These are phyloP conservation scores for Epinephelus awoara DNA, from an alignment of 2,797 vertebrate species.

Conservation along the genomic window DNA sequence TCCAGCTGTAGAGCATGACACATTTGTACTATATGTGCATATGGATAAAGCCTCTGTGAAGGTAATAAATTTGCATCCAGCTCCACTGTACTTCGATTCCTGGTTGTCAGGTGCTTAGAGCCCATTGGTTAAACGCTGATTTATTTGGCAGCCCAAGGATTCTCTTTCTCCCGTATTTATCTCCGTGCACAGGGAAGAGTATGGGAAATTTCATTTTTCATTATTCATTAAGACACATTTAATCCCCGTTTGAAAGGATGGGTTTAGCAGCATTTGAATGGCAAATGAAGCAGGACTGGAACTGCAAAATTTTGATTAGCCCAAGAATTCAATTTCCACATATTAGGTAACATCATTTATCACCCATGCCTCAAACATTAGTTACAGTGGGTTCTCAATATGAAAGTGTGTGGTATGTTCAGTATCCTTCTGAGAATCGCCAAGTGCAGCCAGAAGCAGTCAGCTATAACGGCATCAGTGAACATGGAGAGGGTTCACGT, in stretches of 20 bases:
- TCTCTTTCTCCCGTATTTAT: slow-evolving; percentile 49
- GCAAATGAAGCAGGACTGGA: slow-evolving; percentile 60
- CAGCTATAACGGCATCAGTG: slow-evolving; percentile 6
- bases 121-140: slow-evolving; percentile 52
- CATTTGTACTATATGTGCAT: slow-evolving; percentile 22
- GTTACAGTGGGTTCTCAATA: slow-evolving; percentile 16
- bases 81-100: slow-evolving; percentile 35
- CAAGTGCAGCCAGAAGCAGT: background rate
- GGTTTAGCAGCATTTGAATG: slow-evolving; percentile 56
- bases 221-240: slow-evolving; percentile 62
- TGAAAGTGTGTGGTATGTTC: slow-evolving; percentile 7
- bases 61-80: slow-evolving; percentile 35
- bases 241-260: slow-evolving; percentile 58
- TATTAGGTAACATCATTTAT: slow-evolving; percentile 46
- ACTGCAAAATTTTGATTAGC: slow-evolving; percentile 66
- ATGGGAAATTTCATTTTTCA: slow-evolving; percentile 53
- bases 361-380: slow-evolving; percentile 39
- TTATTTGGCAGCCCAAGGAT: slow-evolving; percentile 50
- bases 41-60: slow-evolving; percentile 29
- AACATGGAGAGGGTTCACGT: slow-evolving; percentile 18
- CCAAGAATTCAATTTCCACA: slow-evolving; percentile 55
- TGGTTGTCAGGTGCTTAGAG: slow-evolving; percentile 41
- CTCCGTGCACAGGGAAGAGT: slow-evolving; percentile 41
- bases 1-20: slow-evolving; percentile 31
- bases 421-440: slow-evolving; percentile 11